A percentile compares a stretch with the other conserved stretches of the same genome.
These are phyloP conservation scores for Drosophila setifemur DNA, from an alignment of 1,140 invertebrate genomes.

Conservation along the genomic window DNA sequence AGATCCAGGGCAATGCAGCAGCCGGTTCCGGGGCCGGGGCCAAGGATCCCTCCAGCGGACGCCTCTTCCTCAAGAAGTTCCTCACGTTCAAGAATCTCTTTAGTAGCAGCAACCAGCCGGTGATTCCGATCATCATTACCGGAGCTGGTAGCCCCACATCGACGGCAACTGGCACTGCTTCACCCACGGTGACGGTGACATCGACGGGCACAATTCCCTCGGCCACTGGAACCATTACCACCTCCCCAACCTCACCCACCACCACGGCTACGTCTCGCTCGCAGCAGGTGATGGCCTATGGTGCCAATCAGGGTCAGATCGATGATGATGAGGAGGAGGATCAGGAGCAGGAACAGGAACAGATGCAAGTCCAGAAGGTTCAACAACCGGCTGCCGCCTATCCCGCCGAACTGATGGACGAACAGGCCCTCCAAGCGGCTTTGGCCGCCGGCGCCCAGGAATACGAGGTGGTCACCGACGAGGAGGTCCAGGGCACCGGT, in stretches of 20 bases:
- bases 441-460: constrained; percentile 73
- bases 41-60: constrained; percentile 67
- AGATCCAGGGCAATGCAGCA: neutral
- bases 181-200: constrained; percentile 42
- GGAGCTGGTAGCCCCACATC: constrained; percentile 14
- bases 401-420: constrained; percentile 57
- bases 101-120: constrained; percentile 57
- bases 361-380: neutral
- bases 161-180: neutral
- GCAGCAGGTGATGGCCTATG: neutral
- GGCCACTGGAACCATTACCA: constrained; percentile 55
- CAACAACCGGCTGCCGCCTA: constrained; percentile 19
- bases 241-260: constrained; percentile 29
- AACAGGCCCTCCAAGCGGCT: constrained; percentile 67
- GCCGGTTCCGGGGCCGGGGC: neutral
- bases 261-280: neutral
- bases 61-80: constrained; percentile 75
- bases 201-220: constrained; percentile 58
- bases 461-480: constrained; percentile 64
- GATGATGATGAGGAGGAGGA: constrained; percentile 11
- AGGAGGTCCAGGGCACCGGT: constrained; percentile 44
- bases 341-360: constrained; percentile 1
- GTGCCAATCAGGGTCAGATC: no score
- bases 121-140: constrained; percentile 71
- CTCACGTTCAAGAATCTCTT: constrained; percentile 74